phyloP scores from a whole-genome alignment of 2,888 invertebrate genomes.

The Tridacna gigas region DNA sequence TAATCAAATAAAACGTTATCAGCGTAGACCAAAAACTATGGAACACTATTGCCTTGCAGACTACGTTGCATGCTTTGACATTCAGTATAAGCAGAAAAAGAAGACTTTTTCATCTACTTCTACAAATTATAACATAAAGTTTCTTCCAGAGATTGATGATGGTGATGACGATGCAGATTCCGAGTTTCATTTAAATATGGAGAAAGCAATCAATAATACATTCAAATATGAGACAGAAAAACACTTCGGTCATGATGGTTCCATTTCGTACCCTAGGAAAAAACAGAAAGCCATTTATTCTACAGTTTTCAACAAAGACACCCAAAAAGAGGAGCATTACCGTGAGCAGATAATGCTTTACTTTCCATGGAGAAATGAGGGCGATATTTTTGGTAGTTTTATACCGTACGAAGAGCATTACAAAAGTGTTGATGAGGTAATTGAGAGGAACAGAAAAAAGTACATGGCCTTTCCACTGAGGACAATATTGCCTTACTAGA shows the following conservation, averaged over 20 bases:
- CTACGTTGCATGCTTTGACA: not conserved
- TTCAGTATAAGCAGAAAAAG: not conserved
- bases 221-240: conserved; percentile 2
- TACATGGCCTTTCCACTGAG: not conserved
- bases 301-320: no score
- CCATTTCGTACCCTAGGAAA: no score
- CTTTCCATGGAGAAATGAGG: conserved; percentile 7
- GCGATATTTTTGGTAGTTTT: not conserved
- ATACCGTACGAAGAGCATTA: not conserved
- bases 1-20: conserved; percentile 4
- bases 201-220: not conserved
- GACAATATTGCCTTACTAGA: conserved; percentile 36
- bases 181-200: not conserved
- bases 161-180: not conserved
- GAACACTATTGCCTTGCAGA: not conserved
- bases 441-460: not conserved
- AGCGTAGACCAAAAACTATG: conserved; percentile 9
- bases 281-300: not conserved
- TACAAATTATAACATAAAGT: not conserved
- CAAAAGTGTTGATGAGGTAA: not conserved
- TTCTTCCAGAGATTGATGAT: not conserved
- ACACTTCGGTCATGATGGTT: no score
- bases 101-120: not conserved
- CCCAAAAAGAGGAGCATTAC: conserved; percentile 63
- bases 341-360: conserved; percentile 22